Percentiles rank a stretch among this genome's conserved stretches.
These are phyloP conservation scores for Rotaria macrura DNA, from an alignment of 2,888 invertebrate species.

Conservation along the genomic window DNA sequence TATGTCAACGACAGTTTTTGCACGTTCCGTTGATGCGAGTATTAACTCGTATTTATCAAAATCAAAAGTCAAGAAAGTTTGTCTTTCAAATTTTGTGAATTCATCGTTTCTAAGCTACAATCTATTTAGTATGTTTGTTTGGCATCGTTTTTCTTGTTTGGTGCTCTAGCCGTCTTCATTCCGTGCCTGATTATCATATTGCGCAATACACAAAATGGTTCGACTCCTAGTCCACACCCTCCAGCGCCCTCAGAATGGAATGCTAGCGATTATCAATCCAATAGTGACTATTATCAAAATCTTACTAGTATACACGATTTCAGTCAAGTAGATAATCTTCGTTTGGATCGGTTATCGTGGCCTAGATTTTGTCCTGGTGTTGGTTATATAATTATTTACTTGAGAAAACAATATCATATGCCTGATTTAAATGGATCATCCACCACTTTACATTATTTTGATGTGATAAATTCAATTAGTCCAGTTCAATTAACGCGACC, in stretches of 20 bases:
- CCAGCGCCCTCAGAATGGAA: background rate
- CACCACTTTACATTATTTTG: background rate
- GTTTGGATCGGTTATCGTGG: background rate
- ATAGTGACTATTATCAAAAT: background rate
- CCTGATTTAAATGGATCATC: background rate
- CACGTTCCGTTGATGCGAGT: too few species aligned
- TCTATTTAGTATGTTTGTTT: too few species aligned
- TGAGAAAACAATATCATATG: conserved; percentile 8
- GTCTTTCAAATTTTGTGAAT: too few species aligned
- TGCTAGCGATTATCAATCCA: background rate
- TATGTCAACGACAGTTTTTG: too few species aligned
- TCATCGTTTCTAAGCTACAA: too few species aligned
- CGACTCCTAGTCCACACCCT: background rate
- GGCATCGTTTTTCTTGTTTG: too few species aligned
- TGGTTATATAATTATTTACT: background rate
- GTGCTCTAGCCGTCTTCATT: too few species aligned
- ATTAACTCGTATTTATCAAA: too few species aligned
- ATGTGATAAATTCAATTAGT: background rate
- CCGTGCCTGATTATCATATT: too few species aligned
- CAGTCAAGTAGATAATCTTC: background rate
- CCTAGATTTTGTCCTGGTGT: background rate
- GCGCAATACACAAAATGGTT: too few species aligned
- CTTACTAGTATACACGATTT: background rate
- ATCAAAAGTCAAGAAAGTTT: too few species aligned
- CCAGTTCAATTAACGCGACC: background rate